These are phyloP conservation scores for Myiothlypis chrysogaster DNA, from an alignment of 2,797 vertebrate genomes.

Conservation along the genomic window DNA sequence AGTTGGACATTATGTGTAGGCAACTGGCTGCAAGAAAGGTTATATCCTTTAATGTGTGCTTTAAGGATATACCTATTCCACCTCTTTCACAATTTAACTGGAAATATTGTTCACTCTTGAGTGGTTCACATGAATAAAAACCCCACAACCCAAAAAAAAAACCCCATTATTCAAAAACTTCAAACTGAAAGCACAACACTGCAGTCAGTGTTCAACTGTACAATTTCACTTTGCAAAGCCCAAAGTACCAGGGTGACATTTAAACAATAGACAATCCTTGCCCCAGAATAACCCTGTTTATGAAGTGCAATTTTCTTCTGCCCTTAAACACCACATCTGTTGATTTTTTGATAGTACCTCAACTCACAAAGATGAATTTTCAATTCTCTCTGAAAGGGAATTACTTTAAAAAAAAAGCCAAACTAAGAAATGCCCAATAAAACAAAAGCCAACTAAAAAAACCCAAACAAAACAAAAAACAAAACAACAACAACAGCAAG, in stretches of 20 bases:
- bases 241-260: neutral
- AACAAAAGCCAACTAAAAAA: neutral
- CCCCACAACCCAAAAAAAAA: accelerated
- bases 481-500: neutral
- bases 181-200: neutral
- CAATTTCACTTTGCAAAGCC: neutral
- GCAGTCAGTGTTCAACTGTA: neutral
- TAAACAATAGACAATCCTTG: neutral
- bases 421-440: neutral
- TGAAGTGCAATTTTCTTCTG: neutral
- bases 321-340: accelerated
- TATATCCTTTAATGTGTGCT: neutral
- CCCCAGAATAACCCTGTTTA: neutral
- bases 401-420: neutral
- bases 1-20: neutral
- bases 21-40: neutral
- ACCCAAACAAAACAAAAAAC: accelerated
- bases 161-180: accelerated
- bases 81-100: neutral
- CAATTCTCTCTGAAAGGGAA: neutral
- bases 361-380: neutral
- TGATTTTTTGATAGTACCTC: neutral
- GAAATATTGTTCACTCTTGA: neutral
- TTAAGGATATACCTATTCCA: neutral
- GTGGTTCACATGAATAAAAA: neutral